These are phyloP conservation scores for Peromyscus nudipes DNA, from an alignment of 2,797 vertebrate species.

Conservation along the genomic window DNA sequence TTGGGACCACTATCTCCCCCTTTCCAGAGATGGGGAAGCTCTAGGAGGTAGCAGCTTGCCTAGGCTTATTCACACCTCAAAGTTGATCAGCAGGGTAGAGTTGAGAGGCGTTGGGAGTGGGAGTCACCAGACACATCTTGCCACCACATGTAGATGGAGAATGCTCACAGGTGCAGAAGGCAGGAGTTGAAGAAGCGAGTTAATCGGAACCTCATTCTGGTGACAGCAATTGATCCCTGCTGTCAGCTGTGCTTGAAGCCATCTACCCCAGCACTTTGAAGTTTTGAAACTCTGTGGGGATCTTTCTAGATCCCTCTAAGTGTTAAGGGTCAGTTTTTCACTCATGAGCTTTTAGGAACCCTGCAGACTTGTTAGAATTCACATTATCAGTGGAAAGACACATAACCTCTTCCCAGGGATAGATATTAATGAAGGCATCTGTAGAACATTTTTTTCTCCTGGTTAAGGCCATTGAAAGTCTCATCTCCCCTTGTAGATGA, in stretches of 20 bases:
- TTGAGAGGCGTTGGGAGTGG: background rate
- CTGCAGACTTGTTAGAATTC: background rate
- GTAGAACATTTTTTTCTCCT: background rate
- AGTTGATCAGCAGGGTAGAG: background rate
- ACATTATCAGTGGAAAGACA: background rate
- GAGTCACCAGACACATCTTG: background rate
- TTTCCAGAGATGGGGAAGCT: constrained; percentile 26
- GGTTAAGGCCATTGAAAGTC: background rate
- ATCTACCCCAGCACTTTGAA: background rate
- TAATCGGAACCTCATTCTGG: background rate
- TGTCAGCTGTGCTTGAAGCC: background rate
- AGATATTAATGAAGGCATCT: constrained; percentile 41
- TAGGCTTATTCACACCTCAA: background rate
- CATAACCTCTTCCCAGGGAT: background rate
- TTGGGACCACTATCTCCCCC: background rate
- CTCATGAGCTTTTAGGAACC: constrained; percentile 7
- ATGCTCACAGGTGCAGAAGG: background rate
- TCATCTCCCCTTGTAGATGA: background rate
- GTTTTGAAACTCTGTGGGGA: background rate
- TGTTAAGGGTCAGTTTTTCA: background rate
- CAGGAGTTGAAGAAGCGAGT: background rate
- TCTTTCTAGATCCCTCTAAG: background rate
- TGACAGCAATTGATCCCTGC: background rate
- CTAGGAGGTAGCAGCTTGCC: background rate
- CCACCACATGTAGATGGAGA: background rate